Evolutionary conservation across 2,888 invertebrate species (phyloP).

Genomic region (Entomobrya proxima): DNA sequence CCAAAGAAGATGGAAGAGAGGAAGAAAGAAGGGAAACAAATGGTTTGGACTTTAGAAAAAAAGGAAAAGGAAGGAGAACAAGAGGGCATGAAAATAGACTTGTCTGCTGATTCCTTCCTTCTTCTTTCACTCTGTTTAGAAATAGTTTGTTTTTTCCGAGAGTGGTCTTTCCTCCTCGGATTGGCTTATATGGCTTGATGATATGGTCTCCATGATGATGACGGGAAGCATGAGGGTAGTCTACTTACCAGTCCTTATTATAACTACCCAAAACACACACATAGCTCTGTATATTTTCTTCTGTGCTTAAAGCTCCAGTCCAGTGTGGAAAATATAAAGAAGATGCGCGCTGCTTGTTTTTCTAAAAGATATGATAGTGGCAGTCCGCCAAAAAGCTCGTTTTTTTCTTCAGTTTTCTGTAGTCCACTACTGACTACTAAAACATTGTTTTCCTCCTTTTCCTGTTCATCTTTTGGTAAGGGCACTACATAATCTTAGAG

Average conservation of each 20-base stretch:
- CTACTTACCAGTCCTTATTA: too few species aligned
- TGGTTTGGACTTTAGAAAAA: not conserved
- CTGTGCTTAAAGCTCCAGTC: not conserved
- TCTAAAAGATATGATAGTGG: conserved; percentile 25
- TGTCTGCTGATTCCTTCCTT: not conserved
- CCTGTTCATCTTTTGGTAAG: not conserved
- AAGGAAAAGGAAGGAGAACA: not conserved
- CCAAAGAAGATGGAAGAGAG: not conserved
- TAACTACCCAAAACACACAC: not conserved
- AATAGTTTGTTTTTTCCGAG: not conserved
- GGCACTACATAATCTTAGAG: conserved; percentile 16
- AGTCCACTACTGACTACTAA: too few species aligned
- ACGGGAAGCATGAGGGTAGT: not conserved
- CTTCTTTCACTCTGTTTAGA: not conserved
- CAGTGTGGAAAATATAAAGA: conserved; percentile 7
- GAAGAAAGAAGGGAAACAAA: not conserved
- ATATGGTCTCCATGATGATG: conserved; percentile 9
- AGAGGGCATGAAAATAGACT: conserved; percentile 20
- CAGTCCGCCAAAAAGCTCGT: conserved; percentile 40
- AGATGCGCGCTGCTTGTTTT: conserved; percentile 17
- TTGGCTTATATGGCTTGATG: conserved; percentile 8
- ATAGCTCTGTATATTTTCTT: not conserved
- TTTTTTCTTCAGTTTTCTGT: not conserved
- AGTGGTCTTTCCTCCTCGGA: not conserved
- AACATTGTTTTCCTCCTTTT: conserved; percentile 26